A percentile compares a stretch with the other conserved stretches of the same genome.
Evolutionary conservation across 1,140 invertebrate genomes (phyloP).

Genomic region (Saccostrea glomerata): DNA sequence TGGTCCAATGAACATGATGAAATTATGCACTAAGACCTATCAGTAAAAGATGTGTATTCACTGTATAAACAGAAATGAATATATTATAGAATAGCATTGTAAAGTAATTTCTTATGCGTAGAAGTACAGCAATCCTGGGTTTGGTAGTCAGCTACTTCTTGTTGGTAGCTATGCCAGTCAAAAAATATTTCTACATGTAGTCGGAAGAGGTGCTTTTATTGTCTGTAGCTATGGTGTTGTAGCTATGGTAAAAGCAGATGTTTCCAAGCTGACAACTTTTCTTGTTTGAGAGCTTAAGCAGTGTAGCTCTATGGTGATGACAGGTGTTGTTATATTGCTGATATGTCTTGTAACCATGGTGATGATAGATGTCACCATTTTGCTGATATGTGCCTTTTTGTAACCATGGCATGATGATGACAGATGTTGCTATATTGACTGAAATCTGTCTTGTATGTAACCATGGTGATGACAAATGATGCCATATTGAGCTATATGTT

Average conservation of each 20-base stretch:
- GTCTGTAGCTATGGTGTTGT: not conserved
- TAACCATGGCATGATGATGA: slow-evolving; percentile 76
- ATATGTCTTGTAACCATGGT: slow-evolving; percentile 68
- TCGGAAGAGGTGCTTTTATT: no score
- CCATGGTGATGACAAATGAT: slow-evolving; percentile 75
- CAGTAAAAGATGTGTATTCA: no score
- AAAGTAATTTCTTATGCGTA: no score
- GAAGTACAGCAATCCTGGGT: no score
- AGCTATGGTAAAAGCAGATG: slow-evolving; percentile 66
- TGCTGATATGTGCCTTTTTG: slow-evolving; percentile 17
- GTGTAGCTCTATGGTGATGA: slow-evolving; percentile 72
- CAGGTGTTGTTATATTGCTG: slow-evolving; percentile 58
- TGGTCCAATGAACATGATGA: no score
- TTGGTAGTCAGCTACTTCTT: no score
- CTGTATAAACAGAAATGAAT: no score
- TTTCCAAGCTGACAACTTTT: slow-evolving; percentile 4
- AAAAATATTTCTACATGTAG: no score
- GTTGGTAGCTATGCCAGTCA: no score
- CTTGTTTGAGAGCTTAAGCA: not conserved
- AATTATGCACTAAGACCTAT: no score
- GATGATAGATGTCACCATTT: slow-evolving; percentile 75
- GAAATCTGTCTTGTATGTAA: slow-evolving; percentile 52
- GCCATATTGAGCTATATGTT: no score
- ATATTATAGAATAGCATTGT: no score
- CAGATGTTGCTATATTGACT: slow-evolving; percentile 57